Evolutionary conservation across 2,113 vertebrate species (phyloP).

Genomic region (Platichthys flesus): DNA sequence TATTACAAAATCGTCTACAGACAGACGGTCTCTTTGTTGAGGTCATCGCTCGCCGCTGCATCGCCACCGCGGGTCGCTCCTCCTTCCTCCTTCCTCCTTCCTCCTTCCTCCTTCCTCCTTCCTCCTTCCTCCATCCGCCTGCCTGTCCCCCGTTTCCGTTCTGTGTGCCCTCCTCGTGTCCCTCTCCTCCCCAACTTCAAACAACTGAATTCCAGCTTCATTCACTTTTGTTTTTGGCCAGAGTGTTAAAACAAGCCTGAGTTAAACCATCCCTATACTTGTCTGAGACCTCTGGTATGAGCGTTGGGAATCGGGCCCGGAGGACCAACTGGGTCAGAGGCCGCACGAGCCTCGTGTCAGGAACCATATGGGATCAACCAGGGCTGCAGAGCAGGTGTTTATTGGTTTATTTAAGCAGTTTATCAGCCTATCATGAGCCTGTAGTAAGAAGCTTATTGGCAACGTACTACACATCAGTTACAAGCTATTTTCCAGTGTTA

Average conservation of each 20-base stretch:
- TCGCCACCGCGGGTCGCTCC: background rate
- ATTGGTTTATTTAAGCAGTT: background rate
- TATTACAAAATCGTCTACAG: constrained; percentile 17
- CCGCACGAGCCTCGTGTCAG: background rate
- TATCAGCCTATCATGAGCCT: background rate
- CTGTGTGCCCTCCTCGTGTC: background rate
- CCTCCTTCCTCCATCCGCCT: background rate
- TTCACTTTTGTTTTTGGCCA: constrained; percentile 20
- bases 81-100: background rate
- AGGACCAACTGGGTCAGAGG: constrained; percentile 31
- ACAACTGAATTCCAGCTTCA: background rate
- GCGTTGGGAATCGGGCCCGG: background rate
- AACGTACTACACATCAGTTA: background rate
- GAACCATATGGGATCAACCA: background rate
- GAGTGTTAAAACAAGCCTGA: background rate
- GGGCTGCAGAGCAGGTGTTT: constrained; percentile 1
- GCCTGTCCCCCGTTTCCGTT: background rate
- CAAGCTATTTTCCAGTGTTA: background rate
- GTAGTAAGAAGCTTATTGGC: too few relatives aligned
- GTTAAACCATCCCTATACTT: constrained; percentile 17
- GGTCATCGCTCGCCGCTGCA: background rate
- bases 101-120: background rate
- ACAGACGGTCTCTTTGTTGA: constrained; percentile 1
- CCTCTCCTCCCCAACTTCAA: background rate
- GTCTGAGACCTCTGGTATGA: constrained; percentile 14